Evolutionary conservation across 1,140 invertebrate species (phyloP).

Genomic region (Notospermus geniculatus): DNA sequence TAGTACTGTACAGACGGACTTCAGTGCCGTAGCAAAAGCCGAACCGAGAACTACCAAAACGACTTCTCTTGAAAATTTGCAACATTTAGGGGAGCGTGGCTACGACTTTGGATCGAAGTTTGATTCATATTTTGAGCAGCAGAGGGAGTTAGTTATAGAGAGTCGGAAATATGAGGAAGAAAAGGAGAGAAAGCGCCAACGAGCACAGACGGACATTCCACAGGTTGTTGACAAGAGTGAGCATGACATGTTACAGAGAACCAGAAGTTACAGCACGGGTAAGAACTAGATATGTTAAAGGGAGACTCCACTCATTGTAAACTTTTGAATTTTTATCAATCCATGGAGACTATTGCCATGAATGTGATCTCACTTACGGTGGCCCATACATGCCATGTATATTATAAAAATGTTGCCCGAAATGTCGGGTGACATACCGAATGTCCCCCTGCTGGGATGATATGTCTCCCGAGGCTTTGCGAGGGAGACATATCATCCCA

Average conservation of each 20-base stretch:
- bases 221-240: background rate
- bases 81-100: slow-evolving; percentile 16
- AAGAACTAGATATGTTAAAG: too few relatives aligned
- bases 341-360: too few relatives aligned
- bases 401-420: too few relatives aligned
- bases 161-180: slow-evolving; percentile 18
- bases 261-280: slow-evolving; percentile 46
- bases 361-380: too few relatives aligned
- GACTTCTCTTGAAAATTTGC: background rate
- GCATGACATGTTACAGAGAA: slow-evolving; percentile 21
- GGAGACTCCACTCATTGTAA: too few relatives aligned
- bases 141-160: slow-evolving; percentile 29
- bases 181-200: slow-evolving; percentile 11
- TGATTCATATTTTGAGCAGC: slow-evolving; percentile 45
- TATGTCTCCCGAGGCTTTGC: too few relatives aligned
- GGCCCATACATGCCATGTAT: too few relatives aligned
- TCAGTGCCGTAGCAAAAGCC: slow-evolving; percentile 22
- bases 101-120: slow-evolving; percentile 48
- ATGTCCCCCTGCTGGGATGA: too few relatives aligned
- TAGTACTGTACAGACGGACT: slow-evolving; percentile 45
- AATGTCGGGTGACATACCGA: too few relatives aligned
- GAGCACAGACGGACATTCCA: background rate
- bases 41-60: slow-evolving; percentile 12
- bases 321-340: too few relatives aligned
- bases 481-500: too few relatives aligned